These are phyloP conservation scores for Drosophila anomalata DNA, from an alignment of 2,888 invertebrate genomes.

Conservation along the genomic window DNA sequence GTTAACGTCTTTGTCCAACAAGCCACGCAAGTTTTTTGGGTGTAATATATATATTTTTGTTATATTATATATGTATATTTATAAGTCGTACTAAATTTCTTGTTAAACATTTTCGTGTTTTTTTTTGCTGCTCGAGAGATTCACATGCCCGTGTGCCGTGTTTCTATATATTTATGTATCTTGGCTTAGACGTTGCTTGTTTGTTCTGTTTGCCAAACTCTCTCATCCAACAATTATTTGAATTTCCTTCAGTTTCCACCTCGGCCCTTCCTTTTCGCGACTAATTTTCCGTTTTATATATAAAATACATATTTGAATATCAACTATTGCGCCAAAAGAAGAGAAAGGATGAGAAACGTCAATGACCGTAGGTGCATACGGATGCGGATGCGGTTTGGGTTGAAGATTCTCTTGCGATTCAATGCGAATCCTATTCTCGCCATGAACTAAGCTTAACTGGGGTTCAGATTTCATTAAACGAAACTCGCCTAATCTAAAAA, in stretches of 20 bases:
- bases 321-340: conserved; percentile 19
- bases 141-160: conserved; percentile 7
- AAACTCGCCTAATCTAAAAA: not conserved
- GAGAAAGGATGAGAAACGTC: not conserved
- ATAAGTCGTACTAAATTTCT: conserved; percentile 37
- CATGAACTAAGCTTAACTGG: not conserved
- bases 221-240: conserved; percentile 21
- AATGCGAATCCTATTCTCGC: too few species aligned
- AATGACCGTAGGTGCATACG: conserved; percentile 7
- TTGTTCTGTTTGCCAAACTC: not conserved
- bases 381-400: not conserved
- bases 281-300: not conserved
- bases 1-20: conserved; percentile 1
- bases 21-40: conserved; percentile 1
- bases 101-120: conserved; percentile 22
- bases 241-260: not conserved
- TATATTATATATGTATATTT: conserved; percentile 20
- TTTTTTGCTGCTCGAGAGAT: conserved; percentile 12
- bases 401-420: not conserved
- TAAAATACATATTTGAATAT: conserved; percentile 26
- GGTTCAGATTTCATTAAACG: not conserved
- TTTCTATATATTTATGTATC: not conserved
- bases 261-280: not conserved
- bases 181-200: not conserved
- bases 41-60: conserved; percentile 15